Evolutionary conservation across 1,140 invertebrate species (phyloP).

Genomic region (Drosophila simulans): DNA sequence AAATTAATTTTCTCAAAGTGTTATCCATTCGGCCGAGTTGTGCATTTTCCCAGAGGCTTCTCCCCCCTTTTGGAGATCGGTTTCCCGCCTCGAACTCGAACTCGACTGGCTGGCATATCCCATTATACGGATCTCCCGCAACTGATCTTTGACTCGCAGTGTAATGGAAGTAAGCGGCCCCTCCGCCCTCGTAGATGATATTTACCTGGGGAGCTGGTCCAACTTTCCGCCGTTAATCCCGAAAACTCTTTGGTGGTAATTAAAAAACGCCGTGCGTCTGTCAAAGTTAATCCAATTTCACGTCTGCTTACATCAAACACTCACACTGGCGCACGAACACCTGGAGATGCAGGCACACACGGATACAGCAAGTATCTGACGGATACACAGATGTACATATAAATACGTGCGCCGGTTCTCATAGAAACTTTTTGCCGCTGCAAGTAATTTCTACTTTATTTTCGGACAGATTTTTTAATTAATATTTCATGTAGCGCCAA

Average conservation of each 20-base stretch:
- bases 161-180: slow-evolving; percentile 28
- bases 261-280: slow-evolving; percentile 75
- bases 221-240: slow-evolving; percentile 61
- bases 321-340: slow-evolving; percentile 24
- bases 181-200: slow-evolving; percentile 2
- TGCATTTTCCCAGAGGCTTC: neutral
- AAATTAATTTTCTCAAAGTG: slow-evolving; percentile 8
- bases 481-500: slow-evolving; percentile 76
- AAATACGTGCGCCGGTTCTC: slow-evolving; percentile 9
- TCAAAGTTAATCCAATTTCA: slow-evolving; percentile 79
- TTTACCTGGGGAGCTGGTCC: slow-evolving; percentile 45
- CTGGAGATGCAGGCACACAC: slow-evolving; percentile 40
- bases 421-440: slow-evolving; percentile 35
- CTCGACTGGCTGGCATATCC: slow-evolving; percentile 39
- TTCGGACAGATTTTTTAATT: slow-evolving; percentile 80
- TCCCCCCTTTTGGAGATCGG: neutral
- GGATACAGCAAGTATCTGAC: slow-evolving; percentile 32
- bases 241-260: slow-evolving; percentile 63
- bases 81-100: slow-evolving; percentile 1
- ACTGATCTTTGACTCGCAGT: slow-evolving; percentile 24
- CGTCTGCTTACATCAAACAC: slow-evolving; percentile 58
- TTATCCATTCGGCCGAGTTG: neutral
- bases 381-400: slow-evolving; percentile 31
- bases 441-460: slow-evolving; percentile 70
- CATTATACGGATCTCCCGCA: slow-evolving; percentile 43